These are phyloP conservation scores for Pantherophis guttatus DNA, from an alignment of 2,113 vertebrate genomes.

Conservation along the genomic window DNA sequence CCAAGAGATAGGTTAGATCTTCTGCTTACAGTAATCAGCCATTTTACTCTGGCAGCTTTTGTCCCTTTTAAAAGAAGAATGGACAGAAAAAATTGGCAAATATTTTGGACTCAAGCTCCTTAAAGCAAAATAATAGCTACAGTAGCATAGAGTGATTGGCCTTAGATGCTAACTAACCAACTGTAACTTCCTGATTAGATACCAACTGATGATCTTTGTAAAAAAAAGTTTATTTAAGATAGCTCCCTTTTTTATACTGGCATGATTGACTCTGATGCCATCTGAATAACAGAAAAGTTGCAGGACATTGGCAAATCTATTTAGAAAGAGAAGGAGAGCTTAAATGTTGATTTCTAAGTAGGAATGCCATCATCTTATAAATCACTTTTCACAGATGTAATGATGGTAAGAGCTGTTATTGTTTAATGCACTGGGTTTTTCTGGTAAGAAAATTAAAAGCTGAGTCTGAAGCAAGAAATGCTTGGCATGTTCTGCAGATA, in stretches of 20 bases:
- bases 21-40: neutral
- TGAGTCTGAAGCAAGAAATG: neutral
- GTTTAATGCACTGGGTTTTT: neutral
- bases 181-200: neutral
- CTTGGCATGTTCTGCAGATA: neutral
- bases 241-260: neutral
- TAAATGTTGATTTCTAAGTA: neutral
- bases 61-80: neutral
- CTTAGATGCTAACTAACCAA: neutral
- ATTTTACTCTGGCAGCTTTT: rapidly evolving
- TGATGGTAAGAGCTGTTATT: neutral
- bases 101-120: neutral
- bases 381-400: neutral
- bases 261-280: constrained; percentile 8
- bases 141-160: neutral
- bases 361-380: neutral
- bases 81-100: neutral
- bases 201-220: neutral
- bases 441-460: neutral
- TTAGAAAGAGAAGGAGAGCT: neutral
- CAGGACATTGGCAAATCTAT: neutral
- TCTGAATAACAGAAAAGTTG: neutral
- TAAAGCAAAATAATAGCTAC: neutral
- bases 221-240: neutral
- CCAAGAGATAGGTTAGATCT: rapidly evolving